These are phyloP conservation scores for Caenorhabditis panamensis DNA, from an alignment of 2,888 invertebrate genomes.

Conservation along the genomic window DNA sequence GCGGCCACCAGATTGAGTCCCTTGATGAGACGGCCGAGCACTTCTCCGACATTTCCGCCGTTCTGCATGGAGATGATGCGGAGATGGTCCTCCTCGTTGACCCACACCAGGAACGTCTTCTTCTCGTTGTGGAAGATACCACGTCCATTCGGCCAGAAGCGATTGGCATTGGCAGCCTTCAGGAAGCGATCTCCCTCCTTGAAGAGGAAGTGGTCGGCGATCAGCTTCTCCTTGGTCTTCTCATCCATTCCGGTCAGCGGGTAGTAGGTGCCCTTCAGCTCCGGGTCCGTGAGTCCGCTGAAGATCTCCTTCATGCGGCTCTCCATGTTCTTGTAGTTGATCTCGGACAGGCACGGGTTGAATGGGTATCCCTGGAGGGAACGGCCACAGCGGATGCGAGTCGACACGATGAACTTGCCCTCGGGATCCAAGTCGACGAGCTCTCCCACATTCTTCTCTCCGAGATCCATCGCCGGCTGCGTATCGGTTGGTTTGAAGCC, in stretches of 20 bases:
- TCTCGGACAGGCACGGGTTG: slow-evolving; percentile 96
- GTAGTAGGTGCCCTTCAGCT: slow-evolving; percentile 83
- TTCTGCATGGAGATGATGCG: slow-evolving; percentile 88
- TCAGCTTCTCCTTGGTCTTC: slow-evolving; percentile 94
- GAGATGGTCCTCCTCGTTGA: slow-evolving; percentile 94
- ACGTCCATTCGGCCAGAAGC: slow-evolving; percentile 91
- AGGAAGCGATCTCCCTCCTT: slow-evolving; percentile 81
- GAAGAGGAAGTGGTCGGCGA: slow-evolving; percentile 94
- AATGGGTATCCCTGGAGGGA: slow-evolving; percentile 87
- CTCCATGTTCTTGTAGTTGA: slow-evolving; percentile 96
- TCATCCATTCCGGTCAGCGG: slow-evolving; percentile 86
- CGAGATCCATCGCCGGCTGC: slow-evolving; percentile 95
- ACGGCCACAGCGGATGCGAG: slow-evolving; percentile 96
- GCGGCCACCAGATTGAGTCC: slow-evolving; percentile 96
- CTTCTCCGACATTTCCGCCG: slow-evolving; percentile 87
- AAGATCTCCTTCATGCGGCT: slow-evolving; percentile 84
- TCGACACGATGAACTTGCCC: slow-evolving; percentile 91
- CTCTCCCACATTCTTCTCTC: slow-evolving; percentile 88
- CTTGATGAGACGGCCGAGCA: slow-evolving; percentile 81
- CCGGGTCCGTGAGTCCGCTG: slow-evolving; percentile 85
- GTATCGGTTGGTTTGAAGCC: slow-evolving; percentile 91
- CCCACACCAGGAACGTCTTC: slow-evolving; percentile 89
- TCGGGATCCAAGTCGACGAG: slow-evolving; percentile 85
- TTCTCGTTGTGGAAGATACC: slow-evolving; percentile 90
- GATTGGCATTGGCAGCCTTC: slow-evolving; percentile 82